phyloP scores from a whole-genome alignment of 2,113 vertebrate genomes.

The Vulpes ferrilata region DNA sequence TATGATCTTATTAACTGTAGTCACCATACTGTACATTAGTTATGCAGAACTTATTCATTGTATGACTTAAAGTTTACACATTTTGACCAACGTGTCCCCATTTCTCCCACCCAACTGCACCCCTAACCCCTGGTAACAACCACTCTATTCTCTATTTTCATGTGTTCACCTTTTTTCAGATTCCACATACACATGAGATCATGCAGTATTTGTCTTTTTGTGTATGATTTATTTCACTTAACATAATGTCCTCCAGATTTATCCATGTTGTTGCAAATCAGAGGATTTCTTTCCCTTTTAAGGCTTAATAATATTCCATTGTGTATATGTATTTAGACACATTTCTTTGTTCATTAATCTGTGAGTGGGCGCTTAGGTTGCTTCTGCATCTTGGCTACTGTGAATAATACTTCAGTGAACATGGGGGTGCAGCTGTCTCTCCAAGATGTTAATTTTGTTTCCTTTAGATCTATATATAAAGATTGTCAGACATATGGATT shows the following conservation, averaged over 20 bases:
- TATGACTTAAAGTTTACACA: not conserved
- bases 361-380: not conserved
- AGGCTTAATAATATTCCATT: not conserved
- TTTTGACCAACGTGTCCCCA: not conserved
- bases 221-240: not conserved
- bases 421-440: not conserved
- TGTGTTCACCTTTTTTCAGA: not conserved
- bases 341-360: not conserved
- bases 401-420: not conserved
- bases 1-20: not conserved
- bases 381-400: not conserved
- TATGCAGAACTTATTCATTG: not conserved
- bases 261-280: not conserved
- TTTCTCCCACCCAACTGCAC: not conserved
- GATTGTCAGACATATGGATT: not conserved
- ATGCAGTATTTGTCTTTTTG: not conserved
- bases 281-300: not conserved
- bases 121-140: not conserved
- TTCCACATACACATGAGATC: not conserved
- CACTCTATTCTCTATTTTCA: not conserved
- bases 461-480: not conserved
- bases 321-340: not conserved
- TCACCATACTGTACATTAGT: not conserved
- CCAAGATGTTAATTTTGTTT: conserved; percentile 11
- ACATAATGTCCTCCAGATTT: not conserved